Conservation (phyloP, 2,113 vertebrate species). For the Plecotus auritus region DNA sequence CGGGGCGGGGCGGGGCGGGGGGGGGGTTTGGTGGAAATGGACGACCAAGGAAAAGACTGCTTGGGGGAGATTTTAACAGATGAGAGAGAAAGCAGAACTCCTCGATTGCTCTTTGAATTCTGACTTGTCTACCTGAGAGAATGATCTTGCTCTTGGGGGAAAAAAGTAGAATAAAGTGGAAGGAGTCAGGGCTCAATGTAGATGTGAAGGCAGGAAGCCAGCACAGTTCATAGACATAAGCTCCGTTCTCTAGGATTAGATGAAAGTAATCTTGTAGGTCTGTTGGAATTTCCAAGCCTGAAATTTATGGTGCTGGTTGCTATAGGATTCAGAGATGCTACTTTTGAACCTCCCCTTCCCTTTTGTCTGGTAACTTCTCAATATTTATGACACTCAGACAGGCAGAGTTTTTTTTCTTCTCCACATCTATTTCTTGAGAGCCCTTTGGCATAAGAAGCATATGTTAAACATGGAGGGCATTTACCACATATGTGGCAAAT, state of each 20-base stretch:
- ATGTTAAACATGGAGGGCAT: not conserved
- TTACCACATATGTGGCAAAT: not conserved
- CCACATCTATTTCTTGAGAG: not conserved
- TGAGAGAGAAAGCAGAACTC: constrained; percentile 9
- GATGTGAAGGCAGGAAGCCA: not conserved
- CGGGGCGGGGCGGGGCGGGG: not conserved
- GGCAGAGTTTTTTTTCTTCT: not conserved
- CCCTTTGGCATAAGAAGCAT: not conserved
- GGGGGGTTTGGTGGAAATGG: too few species aligned
- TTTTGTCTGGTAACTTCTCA: not conserved
- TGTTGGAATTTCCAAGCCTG: not conserved
- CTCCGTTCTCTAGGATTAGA: not conserved
- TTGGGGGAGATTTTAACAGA: constrained; percentile 28
- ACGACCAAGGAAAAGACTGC: not conserved
- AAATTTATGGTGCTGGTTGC: not conserved
- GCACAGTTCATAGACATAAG: not conserved
- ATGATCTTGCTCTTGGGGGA: not conserved
- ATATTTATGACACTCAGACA: not conserved
- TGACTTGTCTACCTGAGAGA: constrained; percentile 6
- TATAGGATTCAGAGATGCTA: not conserved
- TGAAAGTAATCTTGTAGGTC: not conserved
- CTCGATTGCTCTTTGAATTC: constrained; percentile 13
- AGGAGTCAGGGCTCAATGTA: not conserved
- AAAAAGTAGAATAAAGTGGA: not conserved
- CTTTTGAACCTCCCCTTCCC: not conserved